Conservation (phyloP, 2,888 invertebrate species). For the Ommatoiulus sabulosus region DNA sequence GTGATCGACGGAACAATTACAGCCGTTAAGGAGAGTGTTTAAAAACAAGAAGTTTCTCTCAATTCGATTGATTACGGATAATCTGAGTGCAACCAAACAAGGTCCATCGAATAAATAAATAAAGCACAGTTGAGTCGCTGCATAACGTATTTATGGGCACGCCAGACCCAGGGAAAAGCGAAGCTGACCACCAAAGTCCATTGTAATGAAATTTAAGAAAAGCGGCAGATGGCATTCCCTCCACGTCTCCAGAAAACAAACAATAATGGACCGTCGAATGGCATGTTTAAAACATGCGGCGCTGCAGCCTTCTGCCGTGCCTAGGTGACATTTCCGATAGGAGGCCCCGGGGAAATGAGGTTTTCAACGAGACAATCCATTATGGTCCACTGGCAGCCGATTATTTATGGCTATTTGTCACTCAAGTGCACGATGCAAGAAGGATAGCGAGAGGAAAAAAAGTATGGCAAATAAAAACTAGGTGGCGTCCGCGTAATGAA, state of each 20-base stretch:
- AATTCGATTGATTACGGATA: conserved; percentile 47
- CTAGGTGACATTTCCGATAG: conserved; percentile 51
- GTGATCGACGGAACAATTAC: neutral
- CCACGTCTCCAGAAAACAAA: conserved; percentile 37
- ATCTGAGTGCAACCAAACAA: neutral
- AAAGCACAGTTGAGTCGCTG: conserved; percentile 31
- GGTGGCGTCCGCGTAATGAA: neutral
- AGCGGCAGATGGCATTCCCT: conserved; percentile 44
- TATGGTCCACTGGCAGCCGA: conserved; percentile 25
- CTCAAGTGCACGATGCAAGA: neutral
- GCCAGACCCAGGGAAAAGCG: neutral
- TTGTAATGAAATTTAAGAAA: conserved; percentile 48
- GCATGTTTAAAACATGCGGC: conserved; percentile 44
- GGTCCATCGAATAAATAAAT: conserved; percentile 43
- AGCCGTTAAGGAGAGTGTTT: neutral
- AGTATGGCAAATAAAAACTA: neutral
- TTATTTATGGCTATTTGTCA: conserved; percentile 49
- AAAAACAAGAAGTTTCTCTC: conserved; percentile 10
- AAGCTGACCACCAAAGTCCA: neutral
- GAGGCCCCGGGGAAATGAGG: conserved; percentile 49
- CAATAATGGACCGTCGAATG: conserved; percentile 24
- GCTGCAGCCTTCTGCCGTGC: conserved; percentile 39
- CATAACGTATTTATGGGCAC: conserved; percentile 46
- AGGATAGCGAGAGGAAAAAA: neutral
- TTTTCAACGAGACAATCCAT: conserved; percentile 52